Percentiles rank a stretch among this genome's conserved stretches.
phyloP scores from a whole-genome alignment of 2,888 invertebrate genomes.

The Diarsia rubi region DNA sequence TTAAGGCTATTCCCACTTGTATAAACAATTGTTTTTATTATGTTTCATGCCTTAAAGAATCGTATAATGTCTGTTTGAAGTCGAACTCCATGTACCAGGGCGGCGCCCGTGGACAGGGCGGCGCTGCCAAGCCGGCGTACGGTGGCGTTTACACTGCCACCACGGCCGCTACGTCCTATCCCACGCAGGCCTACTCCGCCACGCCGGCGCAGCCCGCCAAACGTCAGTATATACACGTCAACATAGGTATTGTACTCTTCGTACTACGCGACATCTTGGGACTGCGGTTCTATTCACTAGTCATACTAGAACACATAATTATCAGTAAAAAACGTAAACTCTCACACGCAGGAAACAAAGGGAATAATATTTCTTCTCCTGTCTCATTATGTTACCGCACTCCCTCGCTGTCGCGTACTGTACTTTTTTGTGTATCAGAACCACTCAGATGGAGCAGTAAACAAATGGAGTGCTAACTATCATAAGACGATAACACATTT shows the following conservation, averaged over 20 bases:
- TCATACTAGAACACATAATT: background rate
- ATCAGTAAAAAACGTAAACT: background rate
- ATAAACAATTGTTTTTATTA: background rate
- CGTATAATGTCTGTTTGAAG: conserved; percentile 46
- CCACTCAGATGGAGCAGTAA: conserved; percentile 37
- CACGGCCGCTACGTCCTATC: conserved; percentile 87
- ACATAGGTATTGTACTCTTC: conserved; percentile 61
- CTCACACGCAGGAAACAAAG: background rate
- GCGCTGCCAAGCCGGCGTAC: conserved; percentile 91
- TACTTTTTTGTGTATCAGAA: conserved; percentile 54
- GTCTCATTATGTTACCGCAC: conserved; percentile 43
- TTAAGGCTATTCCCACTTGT: background rate
- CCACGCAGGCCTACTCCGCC: conserved; percentile 89
- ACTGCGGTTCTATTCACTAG: conserved; percentile 42
- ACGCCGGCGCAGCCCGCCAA: conserved; percentile 91
- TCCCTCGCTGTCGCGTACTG: conserved; percentile 57
- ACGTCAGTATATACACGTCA: conserved; percentile 86
- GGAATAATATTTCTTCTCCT: conserved; percentile 30
- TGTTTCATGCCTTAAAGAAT: conserved; percentile 9
- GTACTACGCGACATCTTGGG: conserved; percentile 33
- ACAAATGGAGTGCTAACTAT: conserved; percentile 47
- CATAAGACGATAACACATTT: conserved; percentile 5
- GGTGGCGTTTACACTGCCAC: conserved; percentile 91
- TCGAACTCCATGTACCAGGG: conserved; percentile 71
- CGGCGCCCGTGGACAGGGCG: conserved; percentile 90